A percentile compares a stretch with the other conserved stretches of the same genome.
Evolutionary conservation across 2,113 vertebrate genomes (phyloP).

Genomic region (Martes martes): DNA sequence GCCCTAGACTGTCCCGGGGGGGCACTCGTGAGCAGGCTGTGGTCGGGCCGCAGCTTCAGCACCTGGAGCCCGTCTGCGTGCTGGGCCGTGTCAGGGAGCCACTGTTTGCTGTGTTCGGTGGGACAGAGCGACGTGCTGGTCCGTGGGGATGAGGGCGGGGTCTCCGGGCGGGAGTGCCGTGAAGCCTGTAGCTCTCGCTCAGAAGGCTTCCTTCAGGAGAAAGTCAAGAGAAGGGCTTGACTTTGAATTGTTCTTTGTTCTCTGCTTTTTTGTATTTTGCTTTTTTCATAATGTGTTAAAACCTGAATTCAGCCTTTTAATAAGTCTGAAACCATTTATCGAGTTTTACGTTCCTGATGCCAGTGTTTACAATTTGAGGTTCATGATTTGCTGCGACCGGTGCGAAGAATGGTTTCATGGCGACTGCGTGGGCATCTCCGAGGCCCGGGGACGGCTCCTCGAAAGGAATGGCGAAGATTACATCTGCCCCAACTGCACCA

Average conservation of each 20-base stretch:
- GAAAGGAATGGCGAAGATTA: slow-evolving; percentile 91
- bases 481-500: slow-evolving; percentile 90
- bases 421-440: slow-evolving; percentile 93
- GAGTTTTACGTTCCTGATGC: fast-evolving
- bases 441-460: slow-evolving; percentile 85
- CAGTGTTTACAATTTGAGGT: slow-evolving; percentile 80
- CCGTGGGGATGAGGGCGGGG: fast-evolving
- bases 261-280: background rate
- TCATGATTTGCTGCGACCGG: slow-evolving; percentile 95
- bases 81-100: background rate
- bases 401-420: slow-evolving; percentile 97
- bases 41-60: background rate
- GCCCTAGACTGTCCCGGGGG: background rate
- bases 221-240: background rate
- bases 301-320: fast-evolving
- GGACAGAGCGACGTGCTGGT: background rate
- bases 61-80: background rate
- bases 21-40: background rate
- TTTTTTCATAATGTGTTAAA: background rate
- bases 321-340: background rate
- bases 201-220: too few relatives aligned
- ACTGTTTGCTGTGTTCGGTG: background rate
- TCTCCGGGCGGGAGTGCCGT: fast-evolving
- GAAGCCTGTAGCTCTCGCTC: background rate
- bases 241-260: fast-evolving